Percentiles rank a stretch among this genome's conserved stretches.
phyloP scores from a whole-genome alignment of 2,113 vertebrate genomes.

The Vombatus ursinus region DNA sequence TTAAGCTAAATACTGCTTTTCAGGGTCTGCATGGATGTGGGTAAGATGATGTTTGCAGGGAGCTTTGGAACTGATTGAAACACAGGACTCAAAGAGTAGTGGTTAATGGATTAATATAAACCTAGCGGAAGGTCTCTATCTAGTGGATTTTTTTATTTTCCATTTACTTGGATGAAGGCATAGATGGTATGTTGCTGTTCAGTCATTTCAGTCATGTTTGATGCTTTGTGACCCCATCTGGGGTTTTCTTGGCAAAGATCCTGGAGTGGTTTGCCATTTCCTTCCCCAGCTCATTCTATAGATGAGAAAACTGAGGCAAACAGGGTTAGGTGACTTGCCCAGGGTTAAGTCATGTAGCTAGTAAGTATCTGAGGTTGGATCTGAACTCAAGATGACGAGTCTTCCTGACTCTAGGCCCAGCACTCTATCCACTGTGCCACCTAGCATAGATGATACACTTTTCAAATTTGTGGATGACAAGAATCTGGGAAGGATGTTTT shows the following conservation, averaged over 20 bases:
- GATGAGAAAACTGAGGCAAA: background rate
- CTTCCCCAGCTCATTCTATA: background rate
- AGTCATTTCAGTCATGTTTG: background rate
- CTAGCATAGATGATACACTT: background rate
- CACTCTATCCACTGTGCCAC: background rate
- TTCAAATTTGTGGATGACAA: background rate
- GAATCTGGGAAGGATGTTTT: background rate
- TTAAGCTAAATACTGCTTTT: background rate
- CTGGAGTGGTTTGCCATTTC: background rate
- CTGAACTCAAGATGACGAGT: background rate
- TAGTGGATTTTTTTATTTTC: background rate
- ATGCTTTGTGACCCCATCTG: background rate
- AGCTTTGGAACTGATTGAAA: background rate
- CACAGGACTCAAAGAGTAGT: background rate
- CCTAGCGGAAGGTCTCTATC: background rate
- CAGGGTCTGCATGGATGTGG: background rate
- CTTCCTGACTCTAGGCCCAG: background rate
- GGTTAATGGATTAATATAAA: background rate
- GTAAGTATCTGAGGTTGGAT: background rate
- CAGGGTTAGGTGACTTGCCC: too few relatives aligned
- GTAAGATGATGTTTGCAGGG: background rate
- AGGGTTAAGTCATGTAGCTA: background rate
- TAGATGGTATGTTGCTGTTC: background rate
- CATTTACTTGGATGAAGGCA: background rate
- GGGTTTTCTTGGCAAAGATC: background rate